Conservation (phyloP, 2,888 invertebrate species). For the Lacanobia oleracea region DNA sequence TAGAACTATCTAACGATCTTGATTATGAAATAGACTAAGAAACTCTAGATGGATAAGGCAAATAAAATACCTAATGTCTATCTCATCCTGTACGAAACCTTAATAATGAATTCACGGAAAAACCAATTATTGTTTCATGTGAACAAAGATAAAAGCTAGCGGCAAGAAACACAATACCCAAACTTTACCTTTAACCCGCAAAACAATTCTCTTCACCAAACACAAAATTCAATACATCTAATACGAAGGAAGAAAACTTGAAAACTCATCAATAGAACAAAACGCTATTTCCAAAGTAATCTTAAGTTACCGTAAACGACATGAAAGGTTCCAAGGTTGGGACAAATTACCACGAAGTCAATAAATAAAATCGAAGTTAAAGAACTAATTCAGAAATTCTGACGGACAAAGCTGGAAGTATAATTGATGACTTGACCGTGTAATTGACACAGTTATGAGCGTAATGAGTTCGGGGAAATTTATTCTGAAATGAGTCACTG, state of each 20-base stretch:
- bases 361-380: conserved; percentile 43
- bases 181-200: conserved; percentile 37
- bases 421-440: conserved; percentile 47
- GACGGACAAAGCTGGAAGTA: conserved; percentile 42
- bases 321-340: conserved; percentile 25
- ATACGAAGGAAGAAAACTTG: conserved; percentile 37
- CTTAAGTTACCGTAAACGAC: conserved; percentile 51
- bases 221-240: conserved; percentile 46
- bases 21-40: background rate
- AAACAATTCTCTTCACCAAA: conserved; percentile 24
- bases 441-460: conserved; percentile 38
- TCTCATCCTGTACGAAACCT: too few relatives aligned
- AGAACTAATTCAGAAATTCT: conserved; percentile 40
- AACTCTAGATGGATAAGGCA: background rate
- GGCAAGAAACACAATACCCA: conserved; percentile 27
- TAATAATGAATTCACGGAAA: background rate
- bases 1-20: background rate
- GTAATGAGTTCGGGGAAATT: conserved; percentile 24
- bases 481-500: conserved; percentile 26
- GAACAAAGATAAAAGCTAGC: conserved; percentile 8
- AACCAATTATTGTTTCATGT: conserved; percentile 9
- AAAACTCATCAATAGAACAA: conserved; percentile 58
- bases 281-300: conserved; percentile 51
- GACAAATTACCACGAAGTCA: conserved; percentile 37
- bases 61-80: background rate